Conservation (phyloP, 2,888 invertebrate genomes). For the Yponomeuta sedellus region DNA sequence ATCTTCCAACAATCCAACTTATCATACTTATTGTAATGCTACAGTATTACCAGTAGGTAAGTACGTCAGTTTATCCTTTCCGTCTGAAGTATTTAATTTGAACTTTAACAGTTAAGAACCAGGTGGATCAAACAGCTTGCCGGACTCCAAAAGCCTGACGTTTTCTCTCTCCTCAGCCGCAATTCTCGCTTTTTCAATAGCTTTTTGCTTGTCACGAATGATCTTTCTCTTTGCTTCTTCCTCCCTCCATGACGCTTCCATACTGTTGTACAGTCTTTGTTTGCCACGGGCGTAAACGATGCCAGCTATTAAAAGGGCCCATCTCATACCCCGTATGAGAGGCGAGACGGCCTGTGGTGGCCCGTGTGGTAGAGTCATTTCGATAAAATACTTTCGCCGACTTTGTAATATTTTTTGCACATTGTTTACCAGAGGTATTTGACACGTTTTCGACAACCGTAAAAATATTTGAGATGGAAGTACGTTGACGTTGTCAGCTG, state of each 20-base stretch:
- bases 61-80: too few species aligned
- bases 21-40: too few species aligned
- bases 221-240: slow-evolving; percentile 49
- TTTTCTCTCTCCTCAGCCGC: slow-evolving; percentile 41
- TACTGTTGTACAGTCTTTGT: slow-evolving; percentile 39
- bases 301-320: slow-evolving; percentile 49
- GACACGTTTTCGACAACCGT: neutral
- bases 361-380: slow-evolving; percentile 48
- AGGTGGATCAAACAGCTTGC: neutral
- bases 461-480: slow-evolving; percentile 23
- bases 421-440: slow-evolving; percentile 14
- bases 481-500: neutral
- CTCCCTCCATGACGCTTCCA: slow-evolving; percentile 39
- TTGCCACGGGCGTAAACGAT: slow-evolving; percentile 52
- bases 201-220: slow-evolving; percentile 45
- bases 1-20: too few species aligned
- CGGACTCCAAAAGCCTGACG: slow-evolving; percentile 2
- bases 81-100: too few species aligned
- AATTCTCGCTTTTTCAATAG: slow-evolving; percentile 42
- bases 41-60: too few species aligned
- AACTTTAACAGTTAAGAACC: neutral
- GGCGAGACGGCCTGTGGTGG: slow-evolving; percentile 60
- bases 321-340: slow-evolving; percentile 53
- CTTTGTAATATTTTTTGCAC: slow-evolving; percentile 1
- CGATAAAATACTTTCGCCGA: neutral